Percentiles rank a stretch among this genome's conserved stretches.
phyloP scores from a whole-genome alignment of 2,888 invertebrate genomes.

The Steromphala cineraria region DNA sequence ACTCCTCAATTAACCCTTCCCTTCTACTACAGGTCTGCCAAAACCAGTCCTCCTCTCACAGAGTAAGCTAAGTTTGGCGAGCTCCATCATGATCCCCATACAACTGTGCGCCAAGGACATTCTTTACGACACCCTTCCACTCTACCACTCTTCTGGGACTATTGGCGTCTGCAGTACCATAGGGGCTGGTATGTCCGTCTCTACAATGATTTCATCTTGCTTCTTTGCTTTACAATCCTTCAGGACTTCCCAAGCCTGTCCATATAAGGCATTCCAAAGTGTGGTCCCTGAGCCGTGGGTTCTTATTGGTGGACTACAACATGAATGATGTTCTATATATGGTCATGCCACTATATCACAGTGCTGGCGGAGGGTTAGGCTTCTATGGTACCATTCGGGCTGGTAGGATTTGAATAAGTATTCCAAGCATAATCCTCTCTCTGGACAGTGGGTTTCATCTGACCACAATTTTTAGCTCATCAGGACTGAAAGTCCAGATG shows the following conservation, averaged over 20 bases:
- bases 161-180: conserved; percentile 82
- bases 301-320: conserved; percentile 27
- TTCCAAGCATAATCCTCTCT: no score
- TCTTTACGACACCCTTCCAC: conserved; percentile 92
- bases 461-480: no score
- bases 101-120: conserved; percentile 78
- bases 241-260: conserved; percentile 45
- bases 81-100: neutral
- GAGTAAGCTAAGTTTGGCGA: neutral
- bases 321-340: conserved; percentile 88
- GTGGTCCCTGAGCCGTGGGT: neutral
- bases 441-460: no score
- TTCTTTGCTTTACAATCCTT: conserved; percentile 35
- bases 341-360: conserved; percentile 95
- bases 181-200: neutral
- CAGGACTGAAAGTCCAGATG: no score
- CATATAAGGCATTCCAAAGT: neutral
- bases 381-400: conserved; percentile 78
- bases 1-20: neutral
- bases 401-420: neutral
- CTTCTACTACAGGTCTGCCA: no score
- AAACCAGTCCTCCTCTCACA: neutral
- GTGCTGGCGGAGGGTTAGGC: conserved; percentile 91
- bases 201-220: neutral
- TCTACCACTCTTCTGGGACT: conserved; percentile 95